phyloP scores from a whole-genome alignment of 1,140 invertebrate species.

The Monomorium pharaonis region DNA sequence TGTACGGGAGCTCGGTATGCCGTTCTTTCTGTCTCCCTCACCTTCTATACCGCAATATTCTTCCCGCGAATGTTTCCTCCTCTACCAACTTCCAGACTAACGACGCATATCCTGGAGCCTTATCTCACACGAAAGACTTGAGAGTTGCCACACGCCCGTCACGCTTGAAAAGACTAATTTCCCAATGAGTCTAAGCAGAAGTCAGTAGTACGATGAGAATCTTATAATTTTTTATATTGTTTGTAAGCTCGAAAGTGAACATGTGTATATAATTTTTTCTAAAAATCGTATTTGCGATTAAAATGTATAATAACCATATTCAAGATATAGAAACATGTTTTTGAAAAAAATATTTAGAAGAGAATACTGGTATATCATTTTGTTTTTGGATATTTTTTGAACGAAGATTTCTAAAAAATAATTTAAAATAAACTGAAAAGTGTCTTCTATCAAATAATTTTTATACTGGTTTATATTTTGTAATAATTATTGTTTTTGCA shows the following conservation, averaged over 20 bases:
- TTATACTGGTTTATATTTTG: too few relatives aligned
- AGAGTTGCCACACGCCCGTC: constrained; percentile 52
- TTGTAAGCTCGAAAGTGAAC: neutral
- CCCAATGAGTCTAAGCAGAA: constrained; percentile 53
- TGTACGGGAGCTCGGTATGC: neutral
- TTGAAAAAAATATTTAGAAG: neutral
- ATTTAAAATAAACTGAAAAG: too few relatives aligned
- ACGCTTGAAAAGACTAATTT: constrained; percentile 68
- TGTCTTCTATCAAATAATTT: too few relatives aligned
- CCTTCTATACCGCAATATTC: neutral
- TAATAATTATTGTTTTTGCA: too few relatives aligned
- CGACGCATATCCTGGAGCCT: constrained; percentile 39
- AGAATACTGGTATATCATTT: too few relatives aligned
- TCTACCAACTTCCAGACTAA: neutral
- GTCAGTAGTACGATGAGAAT: neutral
- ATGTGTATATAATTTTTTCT: neutral
- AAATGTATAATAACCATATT: neutral
- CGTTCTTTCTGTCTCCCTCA: neutral
- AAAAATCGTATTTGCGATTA: neutral
- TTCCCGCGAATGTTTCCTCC: constrained; percentile 22
- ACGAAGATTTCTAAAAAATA: too few relatives aligned
- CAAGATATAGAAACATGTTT: neutral
- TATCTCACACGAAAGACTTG: constrained; percentile 34
- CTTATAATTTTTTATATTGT: neutral
- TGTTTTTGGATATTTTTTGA: too few relatives aligned